Conservation (phyloP, 2,888 invertebrate species). For the Matsumyia berberina region DNA sequence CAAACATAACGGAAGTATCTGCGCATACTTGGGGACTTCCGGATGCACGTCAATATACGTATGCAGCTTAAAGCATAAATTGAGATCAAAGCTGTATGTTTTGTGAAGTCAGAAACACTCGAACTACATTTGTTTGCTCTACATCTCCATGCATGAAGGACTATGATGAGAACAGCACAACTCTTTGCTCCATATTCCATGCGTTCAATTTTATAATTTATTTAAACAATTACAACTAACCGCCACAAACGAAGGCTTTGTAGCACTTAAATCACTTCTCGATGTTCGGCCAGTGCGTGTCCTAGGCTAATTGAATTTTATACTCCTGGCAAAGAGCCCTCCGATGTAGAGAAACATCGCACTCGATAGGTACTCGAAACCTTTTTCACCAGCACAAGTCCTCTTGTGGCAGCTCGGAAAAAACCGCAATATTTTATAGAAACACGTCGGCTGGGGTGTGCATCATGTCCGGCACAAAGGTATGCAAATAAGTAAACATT, state of each 20-base stretch:
- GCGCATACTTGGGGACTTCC: no score
- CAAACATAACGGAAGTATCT: no score
- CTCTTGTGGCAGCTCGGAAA: conserved; percentile 8
- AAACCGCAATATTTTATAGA: conserved; percentile 47
- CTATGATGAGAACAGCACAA: no score
- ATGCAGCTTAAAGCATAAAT: no score
- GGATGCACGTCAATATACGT: no score
- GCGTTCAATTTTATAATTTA: no score
- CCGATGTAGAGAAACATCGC: conserved; percentile 8
- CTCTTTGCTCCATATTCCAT: no score
- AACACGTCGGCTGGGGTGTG: conserved; percentile 25
- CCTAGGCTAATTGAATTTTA: conserved; percentile 54
- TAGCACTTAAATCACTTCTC: conserved; percentile 14
- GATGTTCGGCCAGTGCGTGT: conserved; percentile 9
- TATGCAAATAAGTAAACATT: conserved; percentile 75
- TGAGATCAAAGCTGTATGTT: no score
- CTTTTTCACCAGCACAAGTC: conserved; percentile 33
- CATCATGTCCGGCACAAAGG: conserved; percentile 63
- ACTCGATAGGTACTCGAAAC: conserved; percentile 27
- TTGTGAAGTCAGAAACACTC: no score
- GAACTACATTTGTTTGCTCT: no score
- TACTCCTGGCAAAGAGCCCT: conserved; percentile 24
- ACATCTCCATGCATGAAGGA: no score
- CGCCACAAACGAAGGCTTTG: background rate
- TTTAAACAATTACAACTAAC: no score